Evolutionary conservation across 2,888 invertebrate species (phyloP).

Genomic region (Lithophane ornitopus): DNA sequence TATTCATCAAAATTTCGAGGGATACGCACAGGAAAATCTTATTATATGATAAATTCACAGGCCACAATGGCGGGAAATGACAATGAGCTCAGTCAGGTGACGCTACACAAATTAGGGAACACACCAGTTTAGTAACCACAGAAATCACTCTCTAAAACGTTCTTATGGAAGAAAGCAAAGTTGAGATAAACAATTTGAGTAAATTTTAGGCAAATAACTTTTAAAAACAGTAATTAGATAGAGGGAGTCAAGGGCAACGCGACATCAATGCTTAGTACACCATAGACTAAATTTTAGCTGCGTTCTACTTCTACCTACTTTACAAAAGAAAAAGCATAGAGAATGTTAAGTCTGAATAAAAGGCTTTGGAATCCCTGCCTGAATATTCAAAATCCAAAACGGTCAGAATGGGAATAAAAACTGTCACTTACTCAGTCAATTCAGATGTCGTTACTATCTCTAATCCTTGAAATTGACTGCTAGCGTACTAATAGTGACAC

Average conservation of each 20-base stretch:
- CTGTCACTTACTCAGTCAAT: not conserved
- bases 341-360: not conserved
- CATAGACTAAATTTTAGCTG: conserved; percentile 75
- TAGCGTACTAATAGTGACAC: no score
- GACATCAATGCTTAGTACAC: conserved; percentile 81
- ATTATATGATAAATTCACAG: conserved; percentile 78
- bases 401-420: not conserved
- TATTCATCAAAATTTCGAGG: conserved; percentile 79
- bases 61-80: conserved; percentile 91
- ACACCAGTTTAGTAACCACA: conserved; percentile 69
- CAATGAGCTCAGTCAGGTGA: conserved; percentile 90
- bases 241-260: conserved; percentile 88
- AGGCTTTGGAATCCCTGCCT: not conserved
- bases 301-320: conserved; percentile 2
- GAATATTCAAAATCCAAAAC: not conserved
- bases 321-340: conserved; percentile 31
- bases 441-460: not conserved
- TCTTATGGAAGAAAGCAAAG: conserved; percentile 64
- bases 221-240: conserved; percentile 84
- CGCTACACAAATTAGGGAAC: conserved; percentile 84
- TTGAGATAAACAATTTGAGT: conserved; percentile 66
- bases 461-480: not conserved
- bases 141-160: conserved; percentile 72
- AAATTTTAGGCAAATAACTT: conserved; percentile 74
- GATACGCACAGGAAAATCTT: conserved; percentile 71